A percentile compares a stretch with the other conserved stretches of the same genome.
These are phyloP conservation scores for Theretra japonica DNA, from an alignment of 2,888 invertebrate species.

Conservation along the genomic window DNA sequence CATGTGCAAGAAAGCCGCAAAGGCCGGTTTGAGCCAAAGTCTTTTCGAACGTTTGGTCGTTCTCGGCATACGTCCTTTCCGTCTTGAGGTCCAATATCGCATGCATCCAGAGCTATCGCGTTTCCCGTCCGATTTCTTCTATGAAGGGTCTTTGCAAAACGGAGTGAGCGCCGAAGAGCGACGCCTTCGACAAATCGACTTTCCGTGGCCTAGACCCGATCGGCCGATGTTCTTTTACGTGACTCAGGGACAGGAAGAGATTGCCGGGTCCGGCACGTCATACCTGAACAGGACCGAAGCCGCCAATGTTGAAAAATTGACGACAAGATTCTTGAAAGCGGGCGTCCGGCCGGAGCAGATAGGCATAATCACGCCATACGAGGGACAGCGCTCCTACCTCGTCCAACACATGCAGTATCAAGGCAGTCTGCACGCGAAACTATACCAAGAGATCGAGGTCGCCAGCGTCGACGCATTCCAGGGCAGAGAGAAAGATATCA, in stretches of 20 bases:
- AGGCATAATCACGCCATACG: slow-evolving; percentile 99
- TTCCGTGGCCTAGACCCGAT: slow-evolving; percentile 98
- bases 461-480: slow-evolving; percentile 99
- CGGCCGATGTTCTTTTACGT: slow-evolving; percentile 99
- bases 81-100: slow-evolving; percentile 98
- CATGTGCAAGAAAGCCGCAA: slow-evolving; percentile 99
- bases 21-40: slow-evolving; percentile 98
- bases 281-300: slow-evolving; percentile 99
- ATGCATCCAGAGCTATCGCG: slow-evolving; percentile 99
- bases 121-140: slow-evolving; percentile 99
- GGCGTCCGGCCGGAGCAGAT: slow-evolving; percentile 99
- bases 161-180: slow-evolving; percentile 99
- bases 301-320: slow-evolving; percentile 98
- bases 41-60: slow-evolving; percentile 98
- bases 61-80: slow-evolving; percentile 97
- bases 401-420: slow-evolving; percentile 99
- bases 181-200: slow-evolving; percentile 94
- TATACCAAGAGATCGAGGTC: slow-evolving; percentile 99
- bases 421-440: slow-evolving; percentile 97
- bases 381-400: slow-evolving; percentile 98
- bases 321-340: slow-evolving; percentile 96
- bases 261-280: slow-evolving; percentile 99
- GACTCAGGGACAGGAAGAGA: slow-evolving; percentile 99
- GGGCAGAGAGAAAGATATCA: slow-evolving; percentile 99
- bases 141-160: slow-evolving; percentile 99